These are phyloP conservation scores for Neofelis nebulosa DNA, from an alignment of 2,113 vertebrate species.

Conservation along the genomic window DNA sequence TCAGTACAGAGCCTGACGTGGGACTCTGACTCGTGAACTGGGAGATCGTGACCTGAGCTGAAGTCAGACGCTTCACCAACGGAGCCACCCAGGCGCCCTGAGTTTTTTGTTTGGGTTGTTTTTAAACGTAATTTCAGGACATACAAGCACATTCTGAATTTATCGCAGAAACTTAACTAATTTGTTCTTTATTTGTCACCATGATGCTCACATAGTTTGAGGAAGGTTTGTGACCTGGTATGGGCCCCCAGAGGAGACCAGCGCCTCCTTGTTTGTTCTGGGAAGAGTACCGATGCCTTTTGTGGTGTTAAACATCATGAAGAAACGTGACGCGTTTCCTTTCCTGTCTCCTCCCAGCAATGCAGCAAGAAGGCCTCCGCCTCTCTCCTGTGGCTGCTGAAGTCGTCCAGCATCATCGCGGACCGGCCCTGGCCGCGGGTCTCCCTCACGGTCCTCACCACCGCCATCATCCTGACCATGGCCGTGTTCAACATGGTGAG, in stretches of 20 bases:
- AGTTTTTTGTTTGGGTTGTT: not conserved
- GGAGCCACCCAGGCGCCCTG: too few relatives aligned
- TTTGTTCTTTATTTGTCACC: not conserved
- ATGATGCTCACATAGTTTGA: not conserved
- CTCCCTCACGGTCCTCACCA: slow-evolving; percentile 94
- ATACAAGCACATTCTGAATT: not conserved
- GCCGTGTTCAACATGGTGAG: slow-evolving; percentile 97
- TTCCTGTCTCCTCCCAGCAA: slow-evolving; percentile 85
- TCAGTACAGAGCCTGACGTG: too few relatives aligned
- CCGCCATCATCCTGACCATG: slow-evolving; percentile 94
- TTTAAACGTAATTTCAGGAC: slow-evolving; percentile 6
- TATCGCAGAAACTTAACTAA: not conserved
- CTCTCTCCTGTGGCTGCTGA: slow-evolving; percentile 93
- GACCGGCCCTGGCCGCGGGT: slow-evolving; percentile 96
- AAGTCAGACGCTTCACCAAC: too few relatives aligned
- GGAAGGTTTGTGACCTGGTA: not conserved
- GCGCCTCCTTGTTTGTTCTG: not conserved
- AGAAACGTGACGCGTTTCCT: not conserved
- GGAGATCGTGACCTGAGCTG: too few relatives aligned
- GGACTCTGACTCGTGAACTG: too few relatives aligned
- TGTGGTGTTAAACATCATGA: not conserved
- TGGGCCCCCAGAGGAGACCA: rapidly evolving
- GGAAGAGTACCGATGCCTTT: not conserved
- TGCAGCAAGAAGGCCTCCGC: slow-evolving; percentile 94
- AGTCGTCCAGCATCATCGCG: slow-evolving; percentile 94